Percentiles rank a stretch among this genome's conserved stretches.
Conservation (phyloP, 2,797 vertebrate genomes). For the Microchirus variegatus region DNA sequence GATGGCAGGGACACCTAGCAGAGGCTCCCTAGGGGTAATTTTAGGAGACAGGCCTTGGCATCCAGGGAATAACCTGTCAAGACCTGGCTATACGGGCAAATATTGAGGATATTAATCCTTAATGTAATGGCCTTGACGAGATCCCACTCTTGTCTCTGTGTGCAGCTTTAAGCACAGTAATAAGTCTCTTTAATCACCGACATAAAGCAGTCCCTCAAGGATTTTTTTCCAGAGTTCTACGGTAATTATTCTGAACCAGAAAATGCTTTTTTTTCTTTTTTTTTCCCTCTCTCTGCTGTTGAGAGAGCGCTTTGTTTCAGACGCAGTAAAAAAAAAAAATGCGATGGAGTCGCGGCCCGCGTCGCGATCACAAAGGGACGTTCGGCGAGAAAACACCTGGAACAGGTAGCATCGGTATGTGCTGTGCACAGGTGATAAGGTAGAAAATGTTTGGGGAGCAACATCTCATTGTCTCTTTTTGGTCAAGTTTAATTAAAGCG, state of each 20-base stretch:
- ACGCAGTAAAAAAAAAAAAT: constrained; percentile 47
- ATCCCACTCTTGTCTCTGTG: constrained; percentile 69
- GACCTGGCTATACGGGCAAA: constrained; percentile 70
- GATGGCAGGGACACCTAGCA: constrained; percentile 78
- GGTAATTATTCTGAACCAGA: constrained; percentile 66
- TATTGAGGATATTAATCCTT: constrained; percentile 75
- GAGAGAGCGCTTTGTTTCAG: constrained; percentile 54
- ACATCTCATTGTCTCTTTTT: constrained; percentile 32
- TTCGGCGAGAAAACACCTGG: constrained; percentile 25
- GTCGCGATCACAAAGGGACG: constrained; percentile 34
- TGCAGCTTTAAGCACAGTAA: constrained; percentile 66
- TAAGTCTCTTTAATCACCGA: constrained; percentile 77
- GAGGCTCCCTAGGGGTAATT: constrained; percentile 63
- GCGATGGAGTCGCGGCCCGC: constrained; percentile 44
- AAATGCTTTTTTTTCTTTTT: constrained; percentile 53
- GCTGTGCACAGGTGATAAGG: constrained; percentile 41
- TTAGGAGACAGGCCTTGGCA: constrained; percentile 69
- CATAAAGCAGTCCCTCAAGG: constrained; percentile 69
- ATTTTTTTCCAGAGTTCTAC: constrained; percentile 68
- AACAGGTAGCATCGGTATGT: constrained; percentile 18
- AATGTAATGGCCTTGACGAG: constrained; percentile 72
- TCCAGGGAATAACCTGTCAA: constrained; percentile 72
- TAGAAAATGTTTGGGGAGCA: neutral
- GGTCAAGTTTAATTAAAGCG: constrained; percentile 35
- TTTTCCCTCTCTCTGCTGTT: constrained; percentile 22